These are phyloP conservation scores for Stenolophus ochropezus DNA, from an alignment of 2,888 invertebrate genomes.

Conservation along the genomic window DNA sequence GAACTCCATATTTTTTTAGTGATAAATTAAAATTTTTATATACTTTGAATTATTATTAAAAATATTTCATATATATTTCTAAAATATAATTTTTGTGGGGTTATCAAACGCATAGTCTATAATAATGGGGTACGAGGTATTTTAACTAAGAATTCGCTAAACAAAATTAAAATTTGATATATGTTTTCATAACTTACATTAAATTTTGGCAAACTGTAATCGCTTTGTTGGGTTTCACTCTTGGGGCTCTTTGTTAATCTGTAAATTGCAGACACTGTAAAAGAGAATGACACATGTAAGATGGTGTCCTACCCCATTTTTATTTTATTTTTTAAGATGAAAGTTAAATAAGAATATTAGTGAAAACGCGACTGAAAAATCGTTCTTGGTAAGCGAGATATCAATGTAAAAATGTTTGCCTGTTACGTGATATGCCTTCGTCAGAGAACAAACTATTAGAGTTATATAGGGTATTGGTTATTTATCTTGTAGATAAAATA, in stretches of 20 bases:
- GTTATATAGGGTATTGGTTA: too few species aligned
- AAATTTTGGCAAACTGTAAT: conserved; percentile 55
- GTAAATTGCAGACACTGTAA: background rate
- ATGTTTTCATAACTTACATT: conserved; percentile 40
- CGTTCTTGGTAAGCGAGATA: too few species aligned
- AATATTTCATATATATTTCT: conserved; percentile 39
- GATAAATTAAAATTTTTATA: conserved; percentile 3
- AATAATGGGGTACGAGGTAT: conserved; percentile 13
- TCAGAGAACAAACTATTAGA: too few species aligned
- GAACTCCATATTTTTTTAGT: conserved; percentile 5
- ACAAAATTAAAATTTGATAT: conserved; percentile 37
- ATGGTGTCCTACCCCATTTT: too few species aligned
- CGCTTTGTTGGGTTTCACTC: conserved; percentile 40
- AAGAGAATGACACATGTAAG: background rate
- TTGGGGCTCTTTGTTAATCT: conserved; percentile 4
- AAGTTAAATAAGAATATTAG: too few species aligned
- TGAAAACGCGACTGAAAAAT: too few species aligned
- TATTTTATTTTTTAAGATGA: too few species aligned
- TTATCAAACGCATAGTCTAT: conserved; percentile 28
- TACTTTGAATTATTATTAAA: conserved; percentile 34
- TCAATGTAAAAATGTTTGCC: too few species aligned
- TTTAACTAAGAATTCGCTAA: conserved; percentile 42
- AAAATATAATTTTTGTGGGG: conserved; percentile 47
- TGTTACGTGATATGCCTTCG: too few species aligned
- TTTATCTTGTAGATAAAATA: too few species aligned